These are phyloP conservation scores for Arion vulgaris DNA, from an alignment of 1,140 invertebrate species.

Conservation along the genomic window DNA sequence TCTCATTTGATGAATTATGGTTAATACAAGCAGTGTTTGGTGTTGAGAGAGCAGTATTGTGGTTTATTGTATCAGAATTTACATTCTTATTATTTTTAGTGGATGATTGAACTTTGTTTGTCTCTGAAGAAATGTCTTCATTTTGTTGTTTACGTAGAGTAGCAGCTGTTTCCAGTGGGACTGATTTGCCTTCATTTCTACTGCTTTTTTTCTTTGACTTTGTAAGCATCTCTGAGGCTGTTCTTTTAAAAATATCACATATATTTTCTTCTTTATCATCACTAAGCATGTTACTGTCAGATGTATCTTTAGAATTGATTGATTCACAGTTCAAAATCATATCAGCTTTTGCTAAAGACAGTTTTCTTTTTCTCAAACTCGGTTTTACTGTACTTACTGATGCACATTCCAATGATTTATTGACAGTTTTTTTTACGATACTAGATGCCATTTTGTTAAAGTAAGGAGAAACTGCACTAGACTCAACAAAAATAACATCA, in stretches of 20 bases:
- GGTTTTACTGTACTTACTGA: neutral
- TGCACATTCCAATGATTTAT: neutral
- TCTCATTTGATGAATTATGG: neutral
- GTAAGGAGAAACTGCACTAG: neutral
- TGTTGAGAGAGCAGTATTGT: neutral
- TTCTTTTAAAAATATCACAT: too few relatives aligned
- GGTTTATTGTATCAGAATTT: neutral
- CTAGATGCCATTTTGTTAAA: neutral
- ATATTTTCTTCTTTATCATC: too few relatives aligned
- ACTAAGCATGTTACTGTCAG: neutral
- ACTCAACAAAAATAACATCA: neutral
- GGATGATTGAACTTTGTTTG: neutral
- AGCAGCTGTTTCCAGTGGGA: too few relatives aligned
- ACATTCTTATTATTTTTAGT: neutral
- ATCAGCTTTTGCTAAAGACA: neutral
- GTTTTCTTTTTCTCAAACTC: neutral
- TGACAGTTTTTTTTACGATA: neutral
- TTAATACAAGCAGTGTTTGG: neutral
- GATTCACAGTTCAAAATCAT: neutral
- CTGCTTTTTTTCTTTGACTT: too few relatives aligned
- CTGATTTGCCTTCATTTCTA: too few relatives aligned
- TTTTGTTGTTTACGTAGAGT: too few relatives aligned
- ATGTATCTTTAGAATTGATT: neutral
- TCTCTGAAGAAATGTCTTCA: neutral
- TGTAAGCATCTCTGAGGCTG: too few relatives aligned